These are phyloP conservation scores for Cynodonichthys magdalenae DNA, from an alignment of 2,797 vertebrate genomes.

Conservation along the genomic window DNA sequence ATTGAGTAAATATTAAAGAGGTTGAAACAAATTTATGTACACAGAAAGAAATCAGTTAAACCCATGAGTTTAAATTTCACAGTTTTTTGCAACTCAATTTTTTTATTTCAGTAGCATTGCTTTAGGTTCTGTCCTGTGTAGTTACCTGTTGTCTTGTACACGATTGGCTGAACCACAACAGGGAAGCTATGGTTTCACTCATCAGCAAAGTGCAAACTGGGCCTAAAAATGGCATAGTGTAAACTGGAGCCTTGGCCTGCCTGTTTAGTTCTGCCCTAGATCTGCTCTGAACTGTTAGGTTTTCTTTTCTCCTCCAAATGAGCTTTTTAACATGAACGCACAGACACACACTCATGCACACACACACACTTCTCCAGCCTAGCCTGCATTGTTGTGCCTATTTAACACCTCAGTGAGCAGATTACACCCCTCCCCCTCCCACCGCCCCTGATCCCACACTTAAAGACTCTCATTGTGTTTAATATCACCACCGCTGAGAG, in stretches of 20 bases:
- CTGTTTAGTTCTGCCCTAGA: conserved; percentile 67
- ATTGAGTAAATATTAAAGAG: neutral
- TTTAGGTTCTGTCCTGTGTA: conserved; percentile 10
- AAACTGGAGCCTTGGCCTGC: conserved; percentile 49
- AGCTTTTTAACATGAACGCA: conserved; percentile 73
- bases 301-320: conserved; percentile 80
- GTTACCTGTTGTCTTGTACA: neutral
- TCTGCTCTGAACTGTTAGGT: conserved; percentile 69
- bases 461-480: conserved; percentile 94
- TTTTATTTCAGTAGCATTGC: conserved; percentile 5
- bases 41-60: too few relatives aligned
- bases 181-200: too few relatives aligned
- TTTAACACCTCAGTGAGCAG: conserved; percentile 95
- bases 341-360: conserved; percentile 17
- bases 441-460: conserved; percentile 87
- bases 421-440: conserved; percentile 81
- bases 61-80: conserved; percentile 1
- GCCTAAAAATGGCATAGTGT: too few relatives aligned
- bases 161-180: too few relatives aligned
- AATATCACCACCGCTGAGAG: conserved; percentile 83
- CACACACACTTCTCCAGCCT: conserved; percentile 45
- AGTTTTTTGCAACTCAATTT: conserved; percentile 16
- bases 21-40: neutral
- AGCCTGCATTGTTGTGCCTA: conserved; percentile 86
- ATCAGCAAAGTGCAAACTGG: too few relatives aligned